These are phyloP conservation scores for Tiaroga cobitis DNA, from an alignment of 2,797 vertebrate species.

Conservation along the genomic window DNA sequence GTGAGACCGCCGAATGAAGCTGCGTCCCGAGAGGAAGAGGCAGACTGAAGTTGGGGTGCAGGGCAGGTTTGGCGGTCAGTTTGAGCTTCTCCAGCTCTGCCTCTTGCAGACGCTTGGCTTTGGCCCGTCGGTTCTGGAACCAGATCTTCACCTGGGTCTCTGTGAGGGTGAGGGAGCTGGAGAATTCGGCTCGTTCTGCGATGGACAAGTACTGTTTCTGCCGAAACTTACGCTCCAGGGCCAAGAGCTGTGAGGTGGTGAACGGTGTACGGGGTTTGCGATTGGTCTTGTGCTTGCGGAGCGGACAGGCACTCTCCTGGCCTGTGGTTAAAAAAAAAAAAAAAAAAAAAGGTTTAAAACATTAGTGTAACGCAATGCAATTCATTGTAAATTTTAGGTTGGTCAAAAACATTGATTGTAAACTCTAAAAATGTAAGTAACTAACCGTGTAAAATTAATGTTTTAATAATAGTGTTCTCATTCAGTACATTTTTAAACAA, in stretches of 20 bases:
- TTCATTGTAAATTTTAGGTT: background rate
- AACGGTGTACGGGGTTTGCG: constrained; percentile 95
- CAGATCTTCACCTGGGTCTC: constrained; percentile 99
- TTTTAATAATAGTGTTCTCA: background rate
- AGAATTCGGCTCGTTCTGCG: constrained; percentile 95
- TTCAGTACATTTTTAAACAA: background rate
- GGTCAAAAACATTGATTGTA: background rate
- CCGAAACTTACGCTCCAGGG: constrained; percentile 95
- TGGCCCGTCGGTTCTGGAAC: constrained; percentile 98
- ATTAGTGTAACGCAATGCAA: background rate
- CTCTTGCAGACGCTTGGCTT: constrained; percentile 97
- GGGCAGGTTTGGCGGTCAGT: constrained; percentile 89
- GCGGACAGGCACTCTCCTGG: constrained; percentile 85
- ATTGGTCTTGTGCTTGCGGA: constrained; percentile 97
- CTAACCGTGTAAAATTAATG: background rate
- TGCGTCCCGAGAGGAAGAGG: constrained; percentile 88
- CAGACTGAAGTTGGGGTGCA: constrained; percentile 88
- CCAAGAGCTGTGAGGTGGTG: constrained; percentile 94
- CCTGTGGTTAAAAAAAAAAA: constrained; percentile 74
- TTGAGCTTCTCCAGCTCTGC: constrained; percentile 97
- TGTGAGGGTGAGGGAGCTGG: constrained; percentile 93
- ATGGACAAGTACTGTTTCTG: constrained; percentile 99
- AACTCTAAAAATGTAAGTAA: background rate
- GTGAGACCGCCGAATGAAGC: constrained; percentile 83
- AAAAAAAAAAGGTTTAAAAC: background rate